phyloP scores from a whole-genome alignment of 2,888 invertebrate genomes.

The Platycnemis pennipes region DNA sequence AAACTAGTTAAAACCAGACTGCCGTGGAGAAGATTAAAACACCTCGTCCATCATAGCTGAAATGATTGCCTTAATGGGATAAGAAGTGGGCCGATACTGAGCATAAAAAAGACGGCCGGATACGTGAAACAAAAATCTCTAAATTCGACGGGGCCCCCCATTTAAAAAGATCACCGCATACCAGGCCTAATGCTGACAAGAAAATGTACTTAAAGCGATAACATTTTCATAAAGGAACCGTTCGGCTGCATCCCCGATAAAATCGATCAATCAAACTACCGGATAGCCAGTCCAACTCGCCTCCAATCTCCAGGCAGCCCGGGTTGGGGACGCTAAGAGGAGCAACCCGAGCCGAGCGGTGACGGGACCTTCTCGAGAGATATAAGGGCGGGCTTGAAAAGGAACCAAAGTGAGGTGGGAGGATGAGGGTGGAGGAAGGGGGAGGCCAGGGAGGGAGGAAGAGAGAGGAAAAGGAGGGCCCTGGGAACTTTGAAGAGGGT shows the following conservation, averaged over 20 bases:
- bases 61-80: not conserved
- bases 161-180: not conserved
- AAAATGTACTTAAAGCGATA: conserved; percentile 12
- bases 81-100: not conserved
- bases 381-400: not conserved
- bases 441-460: not conserved
- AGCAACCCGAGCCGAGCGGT: not conserved
- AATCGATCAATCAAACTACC: conserved; percentile 27
- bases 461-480: conserved; percentile 27
- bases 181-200: conserved; percentile 24
- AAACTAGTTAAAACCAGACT: not conserved
- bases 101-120: not conserved
- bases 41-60: not conserved
- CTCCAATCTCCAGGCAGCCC: not conserved
- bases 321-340: not conserved
- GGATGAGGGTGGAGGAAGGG: not conserved
- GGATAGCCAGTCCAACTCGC: not conserved
- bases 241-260: not conserved
- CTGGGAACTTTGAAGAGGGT: conserved; percentile 47
- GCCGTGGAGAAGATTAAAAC: not conserved
- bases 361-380: not conserved
- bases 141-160: not conserved
- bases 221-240: conserved; percentile 26
- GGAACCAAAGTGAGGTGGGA: not conserved
- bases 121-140: not conserved